Percentiles rank a stretch among this genome's conserved stretches.
Conservation (phyloP, 2,888 invertebrate genomes). For the Epinotia demarniana region DNA sequence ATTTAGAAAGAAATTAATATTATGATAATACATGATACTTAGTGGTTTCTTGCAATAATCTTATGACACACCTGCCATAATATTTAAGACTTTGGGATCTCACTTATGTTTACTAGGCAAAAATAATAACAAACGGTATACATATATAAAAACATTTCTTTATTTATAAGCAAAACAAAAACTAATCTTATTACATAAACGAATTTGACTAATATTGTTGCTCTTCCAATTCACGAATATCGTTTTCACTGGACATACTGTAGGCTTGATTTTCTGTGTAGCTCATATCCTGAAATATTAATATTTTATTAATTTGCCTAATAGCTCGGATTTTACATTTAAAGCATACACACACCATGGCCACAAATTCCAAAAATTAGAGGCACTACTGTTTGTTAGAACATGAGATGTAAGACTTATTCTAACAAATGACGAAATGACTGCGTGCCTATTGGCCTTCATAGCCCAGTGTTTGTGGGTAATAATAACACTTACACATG, state of each 20-base stretch:
- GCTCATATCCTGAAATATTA: conserved; percentile 49
- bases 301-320: conserved; percentile 5
- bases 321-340: not conserved
- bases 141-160: conserved; percentile 13
- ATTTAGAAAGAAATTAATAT: not conserved
- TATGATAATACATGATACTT: not conserved
- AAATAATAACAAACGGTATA: not conserved
- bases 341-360: not conserved
- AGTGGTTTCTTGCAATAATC: not conserved
- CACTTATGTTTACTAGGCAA: not conserved
- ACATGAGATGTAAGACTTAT: not conserved
- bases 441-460: not conserved
- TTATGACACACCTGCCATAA: not conserved
- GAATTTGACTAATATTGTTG: conserved; percentile 25
- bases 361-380: not conserved
- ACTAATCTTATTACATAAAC: conserved; percentile 31
- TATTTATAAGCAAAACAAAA: conserved; percentile 21
- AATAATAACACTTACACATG: conserved; percentile 56
- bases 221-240: conserved; percentile 42
- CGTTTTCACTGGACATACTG: conserved; percentile 49
- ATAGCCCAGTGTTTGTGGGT: not conserved
- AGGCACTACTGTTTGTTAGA: not conserved
- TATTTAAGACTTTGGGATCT: no score
- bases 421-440: not conserved
- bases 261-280: conserved; percentile 51